These are phyloP conservation scores for Plagiodera versicolora DNA, from an alignment of 2,888 invertebrate genomes.

Conservation along the genomic window DNA sequence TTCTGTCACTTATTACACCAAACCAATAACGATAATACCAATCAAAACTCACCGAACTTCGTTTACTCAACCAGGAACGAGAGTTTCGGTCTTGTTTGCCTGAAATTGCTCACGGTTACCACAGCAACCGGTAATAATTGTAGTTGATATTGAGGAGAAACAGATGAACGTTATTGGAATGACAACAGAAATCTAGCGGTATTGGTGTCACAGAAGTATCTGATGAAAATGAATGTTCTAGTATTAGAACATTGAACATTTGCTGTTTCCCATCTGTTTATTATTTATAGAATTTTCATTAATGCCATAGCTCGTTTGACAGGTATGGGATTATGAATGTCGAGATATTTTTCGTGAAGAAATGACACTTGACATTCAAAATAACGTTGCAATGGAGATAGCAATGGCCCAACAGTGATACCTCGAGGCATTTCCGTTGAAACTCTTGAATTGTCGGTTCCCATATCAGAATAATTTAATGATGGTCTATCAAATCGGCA, in stretches of 20 bases:
- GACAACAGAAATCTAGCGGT: neutral
- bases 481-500: constrained; percentile 15
- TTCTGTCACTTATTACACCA: constrained; percentile 7
- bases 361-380: no score
- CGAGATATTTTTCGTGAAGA: no score
- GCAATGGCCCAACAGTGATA: no score
- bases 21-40: constrained; percentile 22
- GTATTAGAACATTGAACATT: no score
- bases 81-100: constrained; percentile 20
- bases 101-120: constrained; percentile 21
- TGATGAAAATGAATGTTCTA: no score
- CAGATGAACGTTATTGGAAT: constrained; percentile 8
- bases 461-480: neutral
- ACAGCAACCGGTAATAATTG: constrained; percentile 13
- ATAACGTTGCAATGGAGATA: no score
- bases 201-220: neutral
- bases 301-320: no score
- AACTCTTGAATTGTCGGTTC: no score
- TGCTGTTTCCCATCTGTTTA: no score
- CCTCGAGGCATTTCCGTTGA: no score
- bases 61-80: constrained; percentile 16
- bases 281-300: no score
- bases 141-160: constrained; percentile 15
- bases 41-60: constrained; percentile 23
- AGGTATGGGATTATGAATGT: no score